Conservation (phyloP, 2,888 invertebrate genomes). For the Alviniconcha strummeri region DNA sequence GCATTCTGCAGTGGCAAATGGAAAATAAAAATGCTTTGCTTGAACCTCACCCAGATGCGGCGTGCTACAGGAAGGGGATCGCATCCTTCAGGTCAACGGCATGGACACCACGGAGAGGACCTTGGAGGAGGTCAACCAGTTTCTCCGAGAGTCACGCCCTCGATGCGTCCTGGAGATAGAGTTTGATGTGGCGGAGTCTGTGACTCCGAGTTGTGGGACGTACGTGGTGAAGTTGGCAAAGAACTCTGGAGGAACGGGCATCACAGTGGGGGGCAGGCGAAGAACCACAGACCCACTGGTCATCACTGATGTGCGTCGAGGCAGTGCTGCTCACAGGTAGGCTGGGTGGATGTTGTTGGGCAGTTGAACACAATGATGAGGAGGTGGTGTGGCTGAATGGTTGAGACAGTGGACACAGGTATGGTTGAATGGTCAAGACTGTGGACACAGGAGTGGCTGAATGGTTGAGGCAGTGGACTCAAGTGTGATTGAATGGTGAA, state of each 20-base stretch:
- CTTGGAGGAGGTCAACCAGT: slow-evolving; percentile 72
- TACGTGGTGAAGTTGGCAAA: slow-evolving; percentile 90
- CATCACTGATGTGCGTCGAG: slow-evolving; percentile 91
- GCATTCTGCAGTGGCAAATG: no score
- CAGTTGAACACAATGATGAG: no score
- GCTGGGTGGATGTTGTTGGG: background rate
- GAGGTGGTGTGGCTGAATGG: background rate
- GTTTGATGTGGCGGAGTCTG: slow-evolving; percentile 91
- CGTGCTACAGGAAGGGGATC: slow-evolving; percentile 80
- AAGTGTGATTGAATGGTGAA: no score
- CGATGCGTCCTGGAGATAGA: slow-evolving; percentile 87
- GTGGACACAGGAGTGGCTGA: no score
- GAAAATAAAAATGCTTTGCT: no score
- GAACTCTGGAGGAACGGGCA: slow-evolving; percentile 84
- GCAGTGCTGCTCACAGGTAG: slow-evolving; percentile 87
- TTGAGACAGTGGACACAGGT: background rate
- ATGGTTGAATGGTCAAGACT: no score
- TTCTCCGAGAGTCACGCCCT: slow-evolving; percentile 71
- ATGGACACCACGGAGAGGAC: slow-evolving; percentile 77
- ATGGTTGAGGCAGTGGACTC: no score
- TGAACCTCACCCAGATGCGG: slow-evolving; percentile 59
- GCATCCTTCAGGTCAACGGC: slow-evolving; percentile 89
- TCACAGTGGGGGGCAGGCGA: slow-evolving; percentile 86
- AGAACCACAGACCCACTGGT: slow-evolving; percentile 81
- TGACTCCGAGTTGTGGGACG: slow-evolving; percentile 91